phyloP scores from a whole-genome alignment of 2,113 vertebrate genomes.

The Ceyx melanurus region DNA sequence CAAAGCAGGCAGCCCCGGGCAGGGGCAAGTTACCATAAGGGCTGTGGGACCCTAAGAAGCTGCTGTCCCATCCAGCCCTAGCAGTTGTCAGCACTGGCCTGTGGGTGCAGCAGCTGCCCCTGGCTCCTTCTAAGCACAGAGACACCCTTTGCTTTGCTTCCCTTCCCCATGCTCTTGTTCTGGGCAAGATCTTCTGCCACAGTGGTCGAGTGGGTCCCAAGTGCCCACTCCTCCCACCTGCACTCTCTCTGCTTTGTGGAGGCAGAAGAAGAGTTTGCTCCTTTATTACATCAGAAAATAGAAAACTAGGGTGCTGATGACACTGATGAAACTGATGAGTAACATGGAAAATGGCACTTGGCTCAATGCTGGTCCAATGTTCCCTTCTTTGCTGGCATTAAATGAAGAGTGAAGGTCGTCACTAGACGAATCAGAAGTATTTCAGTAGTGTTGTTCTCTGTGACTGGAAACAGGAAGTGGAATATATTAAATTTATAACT shows the following conservation, averaged over 20 bases:
- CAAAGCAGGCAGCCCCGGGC: neutral
- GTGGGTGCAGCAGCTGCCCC: neutral
- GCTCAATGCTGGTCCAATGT: neutral
- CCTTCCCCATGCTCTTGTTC: neutral
- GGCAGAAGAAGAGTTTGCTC: neutral
- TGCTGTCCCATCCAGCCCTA: neutral
- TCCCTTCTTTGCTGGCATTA: neutral
- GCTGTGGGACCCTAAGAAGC: neutral
- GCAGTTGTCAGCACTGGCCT: neutral
- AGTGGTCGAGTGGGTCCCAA: accelerated
- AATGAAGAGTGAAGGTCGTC: neutral
- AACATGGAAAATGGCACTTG: neutral
- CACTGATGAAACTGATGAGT: neutral
- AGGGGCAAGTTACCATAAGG: neutral
- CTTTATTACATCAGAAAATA: neutral
- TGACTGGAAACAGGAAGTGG: neutral
- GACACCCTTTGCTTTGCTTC: accelerated
- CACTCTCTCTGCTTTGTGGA: neutral
- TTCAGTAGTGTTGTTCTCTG: neutral
- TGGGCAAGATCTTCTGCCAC: accelerated
- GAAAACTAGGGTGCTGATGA: neutral
- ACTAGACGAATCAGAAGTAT: neutral
- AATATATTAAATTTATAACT: neutral
- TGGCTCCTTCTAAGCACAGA: neutral
- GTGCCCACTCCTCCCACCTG: neutral